phyloP scores from a whole-genome alignment of 2,113 vertebrate species.

The Cnemophilus loriae region DNA sequence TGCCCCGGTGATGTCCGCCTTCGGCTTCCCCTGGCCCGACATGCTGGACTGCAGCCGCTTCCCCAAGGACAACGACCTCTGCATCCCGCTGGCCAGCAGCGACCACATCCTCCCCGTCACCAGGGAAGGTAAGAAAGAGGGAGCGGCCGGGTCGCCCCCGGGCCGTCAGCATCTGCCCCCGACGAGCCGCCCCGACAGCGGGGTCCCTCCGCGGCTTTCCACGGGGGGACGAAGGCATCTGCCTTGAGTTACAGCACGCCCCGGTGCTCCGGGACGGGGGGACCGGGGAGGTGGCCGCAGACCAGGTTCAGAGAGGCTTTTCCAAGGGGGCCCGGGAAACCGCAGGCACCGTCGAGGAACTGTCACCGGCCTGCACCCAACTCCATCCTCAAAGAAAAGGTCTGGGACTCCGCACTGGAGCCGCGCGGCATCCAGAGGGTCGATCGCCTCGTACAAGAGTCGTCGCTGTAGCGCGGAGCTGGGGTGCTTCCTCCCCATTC shows the following conservation, averaged over 20 bases:
- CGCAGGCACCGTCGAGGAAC: not conserved
- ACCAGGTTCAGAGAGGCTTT: not conserved
- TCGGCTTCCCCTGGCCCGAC: conserved; percentile 96
- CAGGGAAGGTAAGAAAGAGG: conserved; percentile 80
- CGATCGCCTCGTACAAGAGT: not conserved
- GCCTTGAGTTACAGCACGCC: not conserved
- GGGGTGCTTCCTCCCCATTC: too few species aligned
- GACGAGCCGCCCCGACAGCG: not conserved
- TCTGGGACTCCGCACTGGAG: not conserved
- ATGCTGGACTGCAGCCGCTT: conserved; percentile 94
- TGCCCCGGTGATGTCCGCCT: conserved; percentile 94
- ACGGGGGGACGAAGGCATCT: too few species aligned
- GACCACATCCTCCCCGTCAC: conserved; percentile 82
- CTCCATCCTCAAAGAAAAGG: not conserved
- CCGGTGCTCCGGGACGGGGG: not conserved
- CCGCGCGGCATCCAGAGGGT: not conserved
- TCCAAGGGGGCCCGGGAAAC: not conserved
- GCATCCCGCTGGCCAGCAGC: conserved; percentile 86
- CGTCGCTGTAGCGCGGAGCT: not conserved
- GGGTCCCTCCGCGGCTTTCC: not conserved
- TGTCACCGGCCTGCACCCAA: not conserved
- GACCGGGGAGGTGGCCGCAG: not conserved
- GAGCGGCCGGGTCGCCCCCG: not conserved
- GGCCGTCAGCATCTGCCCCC: not conserved
- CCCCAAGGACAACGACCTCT: conserved; percentile 92